phyloP scores from a whole-genome alignment of 2,888 invertebrate species.

The Archips crataeganus region DNA sequence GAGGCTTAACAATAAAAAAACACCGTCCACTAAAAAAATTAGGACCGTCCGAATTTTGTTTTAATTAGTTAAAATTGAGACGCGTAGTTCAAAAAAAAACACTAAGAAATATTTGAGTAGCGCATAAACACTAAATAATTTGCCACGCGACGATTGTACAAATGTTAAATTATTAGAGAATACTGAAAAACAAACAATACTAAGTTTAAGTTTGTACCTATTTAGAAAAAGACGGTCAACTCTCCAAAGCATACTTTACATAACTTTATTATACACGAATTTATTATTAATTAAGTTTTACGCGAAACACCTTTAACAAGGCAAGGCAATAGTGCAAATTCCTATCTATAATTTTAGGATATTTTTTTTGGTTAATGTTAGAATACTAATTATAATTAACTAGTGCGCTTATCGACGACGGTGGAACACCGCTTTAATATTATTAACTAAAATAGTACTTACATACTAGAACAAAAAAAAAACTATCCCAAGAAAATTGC shows the following conservation, averaged over 20 bases:
- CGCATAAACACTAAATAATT: constrained; percentile 2
- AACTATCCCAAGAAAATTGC: not conserved
- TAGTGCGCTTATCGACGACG: constrained; percentile 3
- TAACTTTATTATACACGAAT: constrained; percentile 3
- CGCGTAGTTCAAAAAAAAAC: constrained; percentile 24
- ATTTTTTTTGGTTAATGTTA: constrained; percentile 25
- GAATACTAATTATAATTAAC: not conserved
- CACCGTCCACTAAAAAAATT: not conserved
- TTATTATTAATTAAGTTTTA: constrained; percentile 22
- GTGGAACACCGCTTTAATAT: not conserved
- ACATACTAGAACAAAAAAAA: not conserved
- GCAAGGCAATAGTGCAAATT: constrained; percentile 39
- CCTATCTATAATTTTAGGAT: constrained; percentile 27
- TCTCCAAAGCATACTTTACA: constrained; percentile 12
- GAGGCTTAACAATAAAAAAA: not conserved
- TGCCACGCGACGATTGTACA: constrained; percentile 2
- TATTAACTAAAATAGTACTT: not conserved
- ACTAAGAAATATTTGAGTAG: not conserved
- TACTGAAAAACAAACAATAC: not conserved
- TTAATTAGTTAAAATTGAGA: not conserved
- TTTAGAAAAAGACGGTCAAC: constrained; percentile 4
- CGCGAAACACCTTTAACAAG: constrained; percentile 32
- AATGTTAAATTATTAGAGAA: constrained; percentile 5
- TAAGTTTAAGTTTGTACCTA: constrained; percentile 11
- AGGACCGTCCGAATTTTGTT: not conserved